Percentiles rank a stretch among this genome's conserved stretches.
Conservation (phyloP, 2,888 invertebrate genomes). For the Microctonus hyperodae region DNA sequence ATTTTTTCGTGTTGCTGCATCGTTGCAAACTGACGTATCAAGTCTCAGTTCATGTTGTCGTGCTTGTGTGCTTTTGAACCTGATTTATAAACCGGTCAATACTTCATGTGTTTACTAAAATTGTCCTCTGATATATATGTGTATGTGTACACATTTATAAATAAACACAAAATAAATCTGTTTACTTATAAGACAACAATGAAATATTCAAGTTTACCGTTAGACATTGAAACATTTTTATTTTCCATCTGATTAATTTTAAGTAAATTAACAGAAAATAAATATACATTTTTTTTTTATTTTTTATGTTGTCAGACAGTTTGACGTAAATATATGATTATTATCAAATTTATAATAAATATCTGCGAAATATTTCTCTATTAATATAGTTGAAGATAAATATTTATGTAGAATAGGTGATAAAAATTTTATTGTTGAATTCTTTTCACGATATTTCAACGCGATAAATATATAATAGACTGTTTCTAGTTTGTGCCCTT, state of each 20-base stretch:
- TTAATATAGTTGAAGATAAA: background rate
- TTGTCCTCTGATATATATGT: too few relatives aligned
- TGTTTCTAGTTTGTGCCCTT: background rate
- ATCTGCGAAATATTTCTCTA: background rate
- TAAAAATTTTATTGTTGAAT: background rate
- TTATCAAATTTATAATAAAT: background rate
- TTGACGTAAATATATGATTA: background rate
- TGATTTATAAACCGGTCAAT: slow-evolving; percentile 32
- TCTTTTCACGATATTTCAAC: slow-evolving; percentile 4
- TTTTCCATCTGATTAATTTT: slow-evolving; percentile 42
- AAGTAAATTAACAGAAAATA: background rate
- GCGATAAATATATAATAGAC: background rate
- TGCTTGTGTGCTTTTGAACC: too few relatives aligned
- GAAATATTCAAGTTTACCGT: slow-evolving; percentile 41
- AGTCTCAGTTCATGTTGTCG: slow-evolving; percentile 35
- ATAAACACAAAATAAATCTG: too few relatives aligned
- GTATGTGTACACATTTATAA: too few relatives aligned
- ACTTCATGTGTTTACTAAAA: too few relatives aligned
- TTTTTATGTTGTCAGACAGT: background rate
- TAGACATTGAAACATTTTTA: slow-evolving; percentile 49
- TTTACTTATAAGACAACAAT: too few relatives aligned
- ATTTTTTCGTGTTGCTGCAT: slow-evolving; percentile 38
- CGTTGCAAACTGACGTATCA: slow-evolving; percentile 45
- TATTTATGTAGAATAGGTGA: background rate
- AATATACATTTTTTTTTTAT: background rate